phyloP scores from a whole-genome alignment of 2,888 invertebrate genomes.

The Nasonia oneida region DNA sequence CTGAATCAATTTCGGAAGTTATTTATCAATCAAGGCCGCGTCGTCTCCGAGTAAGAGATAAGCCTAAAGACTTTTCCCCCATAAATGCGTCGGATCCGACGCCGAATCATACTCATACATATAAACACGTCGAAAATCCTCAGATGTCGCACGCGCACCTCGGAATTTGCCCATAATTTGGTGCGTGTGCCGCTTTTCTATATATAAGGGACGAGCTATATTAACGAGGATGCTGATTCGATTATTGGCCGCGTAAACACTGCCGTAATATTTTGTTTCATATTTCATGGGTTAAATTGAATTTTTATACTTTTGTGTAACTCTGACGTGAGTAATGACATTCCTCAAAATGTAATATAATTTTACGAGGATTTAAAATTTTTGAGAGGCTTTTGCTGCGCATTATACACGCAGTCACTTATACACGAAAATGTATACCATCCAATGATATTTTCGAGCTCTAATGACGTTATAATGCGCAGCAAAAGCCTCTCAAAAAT shows the following conservation, averaged over 20 bases:
- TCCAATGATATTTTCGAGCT: too few species aligned
- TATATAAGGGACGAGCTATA: background rate
- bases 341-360: too few species aligned
- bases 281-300: background rate
- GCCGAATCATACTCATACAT: background rate
- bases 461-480: too few species aligned
- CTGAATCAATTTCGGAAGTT: slow-evolving; percentile 3
- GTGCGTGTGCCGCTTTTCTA: background rate
- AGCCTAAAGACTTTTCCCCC: background rate
- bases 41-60: background rate
- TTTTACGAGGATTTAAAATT: too few species aligned
- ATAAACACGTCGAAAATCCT: background rate
- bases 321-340: too few species aligned
- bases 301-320: too few species aligned
- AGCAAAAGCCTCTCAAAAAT: too few species aligned
- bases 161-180: background rate
- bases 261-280: background rate
- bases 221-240: background rate
- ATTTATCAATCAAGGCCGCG: background rate
- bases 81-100: background rate
- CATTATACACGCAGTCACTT: too few species aligned
- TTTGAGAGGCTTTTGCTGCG: too few species aligned
- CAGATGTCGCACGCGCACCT: background rate
- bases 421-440: too few species aligned
- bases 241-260: background rate